phyloP scores from a whole-genome alignment of 2,888 invertebrate species.

The Erebia epiphron region DNA sequence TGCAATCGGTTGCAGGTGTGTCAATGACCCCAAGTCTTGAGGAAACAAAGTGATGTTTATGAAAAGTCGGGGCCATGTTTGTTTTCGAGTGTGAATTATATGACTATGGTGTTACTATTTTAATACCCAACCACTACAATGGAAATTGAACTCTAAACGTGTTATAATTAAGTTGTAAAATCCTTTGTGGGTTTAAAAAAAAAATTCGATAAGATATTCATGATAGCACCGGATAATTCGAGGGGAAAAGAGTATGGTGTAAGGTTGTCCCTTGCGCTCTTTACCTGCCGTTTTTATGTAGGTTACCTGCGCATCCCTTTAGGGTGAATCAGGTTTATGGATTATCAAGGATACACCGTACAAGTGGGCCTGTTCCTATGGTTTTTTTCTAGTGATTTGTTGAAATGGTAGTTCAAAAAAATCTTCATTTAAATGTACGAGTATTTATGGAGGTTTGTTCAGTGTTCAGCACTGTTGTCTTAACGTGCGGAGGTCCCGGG shows the following conservation, averaged over 20 bases:
- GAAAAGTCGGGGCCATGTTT: constrained; percentile 37
- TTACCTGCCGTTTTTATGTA: constrained; percentile 56
- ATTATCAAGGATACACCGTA: constrained; percentile 6
- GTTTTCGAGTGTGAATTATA: constrained; percentile 41
- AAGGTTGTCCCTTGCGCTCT: constrained; percentile 43
- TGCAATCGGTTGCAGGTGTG: constrained; percentile 37
- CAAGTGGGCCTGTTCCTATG: constrained; percentile 2
- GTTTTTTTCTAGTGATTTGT: constrained; percentile 8
- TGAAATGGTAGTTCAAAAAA: background rate
- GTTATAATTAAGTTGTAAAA: background rate
- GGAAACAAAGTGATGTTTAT: constrained; percentile 41
- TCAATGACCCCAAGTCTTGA: constrained; percentile 40
- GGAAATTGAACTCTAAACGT: constrained; percentile 4
- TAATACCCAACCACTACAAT: constrained; percentile 13
- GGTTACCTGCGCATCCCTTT: constrained; percentile 50
- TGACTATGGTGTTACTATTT: constrained; percentile 30
- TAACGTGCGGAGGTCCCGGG: no score
- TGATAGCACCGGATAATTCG: constrained; percentile 35
- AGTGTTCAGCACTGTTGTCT: no score
- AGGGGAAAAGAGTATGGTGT: constrained; percentile 36
- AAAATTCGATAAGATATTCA: constrained; percentile 41
- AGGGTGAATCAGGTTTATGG: constrained; percentile 46
- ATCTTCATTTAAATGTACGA: background rate
- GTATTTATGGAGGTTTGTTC: no score
- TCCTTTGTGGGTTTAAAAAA: constrained; percentile 20